Evolutionary conservation across 2,113 vertebrate species (phyloP).

Genomic region (Actenoides lindsayi): DNA sequence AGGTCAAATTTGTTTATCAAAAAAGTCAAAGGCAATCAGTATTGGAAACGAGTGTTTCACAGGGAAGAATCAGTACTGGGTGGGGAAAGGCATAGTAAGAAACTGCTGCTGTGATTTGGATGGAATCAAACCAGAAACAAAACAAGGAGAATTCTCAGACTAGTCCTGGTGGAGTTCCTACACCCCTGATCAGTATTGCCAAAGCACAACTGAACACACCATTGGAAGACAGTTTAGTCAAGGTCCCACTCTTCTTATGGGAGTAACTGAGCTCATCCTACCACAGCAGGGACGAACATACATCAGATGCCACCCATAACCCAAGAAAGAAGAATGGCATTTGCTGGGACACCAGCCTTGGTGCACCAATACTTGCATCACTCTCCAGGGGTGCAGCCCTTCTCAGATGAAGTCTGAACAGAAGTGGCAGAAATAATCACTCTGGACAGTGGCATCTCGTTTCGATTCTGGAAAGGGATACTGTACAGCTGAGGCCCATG

Average conservation of each 20-base stretch:
- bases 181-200: neutral
- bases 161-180: neutral
- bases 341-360: neutral
- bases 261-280: neutral
- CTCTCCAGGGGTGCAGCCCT: neutral
- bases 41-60: neutral
- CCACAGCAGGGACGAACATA: neutral
- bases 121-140: neutral
- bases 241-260: neutral
- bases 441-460: neutral
- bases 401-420: neutral
- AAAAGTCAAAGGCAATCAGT: neutral
- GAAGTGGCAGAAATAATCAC: neutral
- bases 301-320: neutral
- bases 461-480: neutral
- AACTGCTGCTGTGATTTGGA: neutral
- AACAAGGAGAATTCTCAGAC: neutral
- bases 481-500: neutral
- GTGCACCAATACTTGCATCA: neutral
- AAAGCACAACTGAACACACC: neutral
- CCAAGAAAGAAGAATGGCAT: neutral
- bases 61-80: neutral
- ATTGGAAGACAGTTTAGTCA: fast-evolving
- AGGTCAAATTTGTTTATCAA: neutral
- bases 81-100: neutral